These are phyloP conservation scores for Myripristis jacobus DNA, from an alignment of 2,797 vertebrate species.

Conservation along the genomic window DNA sequence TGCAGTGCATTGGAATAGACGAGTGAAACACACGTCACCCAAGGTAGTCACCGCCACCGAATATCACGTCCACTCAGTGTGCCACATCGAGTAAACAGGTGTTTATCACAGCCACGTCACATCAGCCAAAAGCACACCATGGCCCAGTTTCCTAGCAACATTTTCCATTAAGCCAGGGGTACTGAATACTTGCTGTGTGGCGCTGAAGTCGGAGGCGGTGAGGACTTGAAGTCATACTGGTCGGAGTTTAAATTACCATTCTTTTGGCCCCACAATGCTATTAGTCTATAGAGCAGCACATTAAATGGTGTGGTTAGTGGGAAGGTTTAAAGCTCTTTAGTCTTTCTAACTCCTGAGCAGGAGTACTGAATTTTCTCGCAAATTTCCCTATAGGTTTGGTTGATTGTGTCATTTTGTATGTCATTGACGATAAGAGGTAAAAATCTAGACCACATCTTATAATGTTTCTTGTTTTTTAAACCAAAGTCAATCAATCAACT, in stretches of 20 bases:
- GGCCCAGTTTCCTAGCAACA: constrained; percentile 71
- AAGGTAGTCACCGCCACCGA: not conserved
- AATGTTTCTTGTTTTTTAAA: no score
- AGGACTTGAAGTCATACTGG: constrained; percentile 17
- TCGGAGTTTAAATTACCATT: constrained; percentile 6
- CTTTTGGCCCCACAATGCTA: not conserved
- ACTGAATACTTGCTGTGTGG: constrained; percentile 46
- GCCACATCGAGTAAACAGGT: constrained; percentile 1
- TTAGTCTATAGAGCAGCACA: not conserved
- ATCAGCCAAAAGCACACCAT: constrained; percentile 34
- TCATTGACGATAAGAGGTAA: no score
- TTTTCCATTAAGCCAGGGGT: constrained; percentile 38
- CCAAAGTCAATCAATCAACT: no score
- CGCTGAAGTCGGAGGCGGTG: constrained; percentile 4
- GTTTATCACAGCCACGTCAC: constrained; percentile 42
- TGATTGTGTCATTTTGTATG: no score
- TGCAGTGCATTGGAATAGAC: no score
- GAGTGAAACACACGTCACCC: no score
- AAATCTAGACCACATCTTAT: no score
- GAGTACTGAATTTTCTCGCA: no score
- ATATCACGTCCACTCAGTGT: not conserved
- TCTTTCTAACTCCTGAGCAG: not conserved
- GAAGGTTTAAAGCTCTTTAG: constrained; percentile 5
- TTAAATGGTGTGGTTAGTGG: constrained; percentile 10
- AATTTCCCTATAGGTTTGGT: no score